Evolutionary conservation across 2,797 vertebrate genomes (phyloP).

Genomic region (Podarcis lilfordi): DNA sequence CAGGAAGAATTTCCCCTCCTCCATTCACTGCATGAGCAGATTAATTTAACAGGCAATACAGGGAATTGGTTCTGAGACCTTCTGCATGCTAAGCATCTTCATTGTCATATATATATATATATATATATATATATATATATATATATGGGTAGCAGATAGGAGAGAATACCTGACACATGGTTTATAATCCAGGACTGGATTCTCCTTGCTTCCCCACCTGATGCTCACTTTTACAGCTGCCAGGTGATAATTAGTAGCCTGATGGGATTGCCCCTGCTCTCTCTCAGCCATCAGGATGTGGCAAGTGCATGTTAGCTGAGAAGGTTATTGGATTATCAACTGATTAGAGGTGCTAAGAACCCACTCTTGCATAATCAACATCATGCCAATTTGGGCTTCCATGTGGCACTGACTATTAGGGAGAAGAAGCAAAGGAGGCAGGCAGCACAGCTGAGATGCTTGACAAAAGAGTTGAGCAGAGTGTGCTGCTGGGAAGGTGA

Average conservation of each 20-base stretch:
- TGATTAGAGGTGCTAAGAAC: conserved; percentile 71
- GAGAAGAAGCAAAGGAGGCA: not conserved
- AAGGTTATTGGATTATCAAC: conserved; percentile 74
- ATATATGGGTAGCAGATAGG: too few species aligned
- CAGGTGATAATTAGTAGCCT: conserved; percentile 43
- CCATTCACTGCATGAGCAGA: too few species aligned
- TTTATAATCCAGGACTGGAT: not conserved
- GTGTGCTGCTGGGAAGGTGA: too few species aligned
- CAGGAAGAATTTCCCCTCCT: not conserved
- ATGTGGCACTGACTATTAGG: conserved; percentile 14
- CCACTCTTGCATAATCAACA: conserved; percentile 71
- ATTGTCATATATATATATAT: not conserved
- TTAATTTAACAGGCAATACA: not conserved
- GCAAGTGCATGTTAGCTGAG: conserved; percentile 60
- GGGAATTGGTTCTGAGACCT: not conserved
- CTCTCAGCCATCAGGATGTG: conserved; percentile 43
- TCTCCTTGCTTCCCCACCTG: not conserved
- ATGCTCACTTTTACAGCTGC: conserved; percentile 32
- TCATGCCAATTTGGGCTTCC: conserved; percentile 62
- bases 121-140: too few species aligned
- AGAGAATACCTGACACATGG: not conserved
- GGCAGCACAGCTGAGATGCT: too few species aligned
- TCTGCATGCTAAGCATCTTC: not conserved
- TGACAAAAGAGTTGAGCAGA: too few species aligned
- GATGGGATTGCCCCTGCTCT: conserved; percentile 51